phyloP scores from a whole-genome alignment of 2,888 invertebrate genomes.

The Icerya purchasi region DNA sequence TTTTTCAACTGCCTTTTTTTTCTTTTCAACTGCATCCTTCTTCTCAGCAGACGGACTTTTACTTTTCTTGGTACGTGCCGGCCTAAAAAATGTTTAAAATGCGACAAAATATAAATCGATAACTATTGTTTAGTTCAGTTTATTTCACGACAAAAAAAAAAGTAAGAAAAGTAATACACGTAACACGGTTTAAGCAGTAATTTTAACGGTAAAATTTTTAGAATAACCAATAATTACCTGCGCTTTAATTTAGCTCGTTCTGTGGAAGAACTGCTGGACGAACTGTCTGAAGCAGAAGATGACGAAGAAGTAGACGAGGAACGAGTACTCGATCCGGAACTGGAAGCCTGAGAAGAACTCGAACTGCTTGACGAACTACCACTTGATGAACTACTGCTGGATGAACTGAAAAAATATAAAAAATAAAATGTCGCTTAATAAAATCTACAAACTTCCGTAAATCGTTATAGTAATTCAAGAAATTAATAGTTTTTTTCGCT shows the following conservation, averaged over 20 bases:
- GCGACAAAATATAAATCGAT: conserved; percentile 19
- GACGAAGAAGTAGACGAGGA: conserved; percentile 60
- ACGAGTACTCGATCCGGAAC: conserved; percentile 43
- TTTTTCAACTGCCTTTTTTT: conserved; percentile 23
- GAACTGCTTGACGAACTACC: conserved; percentile 29
- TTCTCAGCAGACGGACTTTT: conserved; percentile 20
- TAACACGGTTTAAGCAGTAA: no score
- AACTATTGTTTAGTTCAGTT: neutral
- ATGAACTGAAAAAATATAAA: no score
- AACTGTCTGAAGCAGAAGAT: conserved; percentile 47
- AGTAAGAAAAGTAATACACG: neutral
- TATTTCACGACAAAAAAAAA: neutral
- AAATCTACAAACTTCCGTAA: no score
- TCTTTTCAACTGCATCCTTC: conserved; percentile 18
- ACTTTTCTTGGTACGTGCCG: conserved; percentile 20
- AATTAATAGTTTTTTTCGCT: no score
- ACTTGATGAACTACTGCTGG: conserved; percentile 31
- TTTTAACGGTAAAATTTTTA: neutral
- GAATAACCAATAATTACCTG: conserved; percentile 35
- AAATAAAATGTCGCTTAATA: no score
- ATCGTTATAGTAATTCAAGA: no score
- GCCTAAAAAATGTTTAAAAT: conserved; percentile 12
- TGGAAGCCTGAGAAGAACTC: conserved; percentile 30
- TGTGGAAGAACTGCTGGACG: conserved; percentile 30
- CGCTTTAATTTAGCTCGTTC: conserved; percentile 40